Evolutionary conservation across 1,140 invertebrate species (phyloP).

Genomic region (Bombus pascuorum): DNA sequence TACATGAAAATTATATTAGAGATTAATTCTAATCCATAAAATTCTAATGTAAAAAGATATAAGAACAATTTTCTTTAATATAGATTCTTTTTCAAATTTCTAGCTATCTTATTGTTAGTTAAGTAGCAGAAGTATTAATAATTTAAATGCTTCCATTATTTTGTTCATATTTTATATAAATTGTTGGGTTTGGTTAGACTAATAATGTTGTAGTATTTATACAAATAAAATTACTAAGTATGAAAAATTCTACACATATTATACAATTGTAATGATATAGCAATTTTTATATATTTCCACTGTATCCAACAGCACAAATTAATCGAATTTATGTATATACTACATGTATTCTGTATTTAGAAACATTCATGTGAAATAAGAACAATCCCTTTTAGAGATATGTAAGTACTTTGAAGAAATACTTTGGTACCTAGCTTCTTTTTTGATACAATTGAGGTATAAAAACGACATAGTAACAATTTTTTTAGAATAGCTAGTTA

Average conservation of each 20-base stretch:
- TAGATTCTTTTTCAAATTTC: not conserved
- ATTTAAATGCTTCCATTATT: constrained; percentile 19
- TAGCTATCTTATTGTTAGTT: not conserved
- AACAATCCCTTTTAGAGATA: not conserved
- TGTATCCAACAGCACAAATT: constrained; percentile 14
- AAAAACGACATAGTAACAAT: constrained; percentile 17
- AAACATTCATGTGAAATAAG: constrained; percentile 3
- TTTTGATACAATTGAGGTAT: constrained; percentile 5
- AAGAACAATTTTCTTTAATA: not conserved
- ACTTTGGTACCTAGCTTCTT: not conserved
- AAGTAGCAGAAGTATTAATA: not conserved
- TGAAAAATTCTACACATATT: not conserved
- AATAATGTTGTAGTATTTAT: not conserved
- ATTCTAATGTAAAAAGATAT: not conserved
- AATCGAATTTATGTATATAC: constrained; percentile 3
- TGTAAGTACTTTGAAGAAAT: not conserved
- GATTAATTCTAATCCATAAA: not conserved
- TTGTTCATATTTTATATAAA: not conserved
- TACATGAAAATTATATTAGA: constrained; percentile 10
- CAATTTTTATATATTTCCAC: constrained; percentile 27
- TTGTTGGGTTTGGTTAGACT: not conserved
- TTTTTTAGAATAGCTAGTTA: constrained; percentile 14
- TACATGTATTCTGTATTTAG: not conserved
- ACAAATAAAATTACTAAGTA: not conserved
- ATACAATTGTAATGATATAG: not conserved